These are phyloP conservation scores for Nanorana parkeri DNA, from an alignment of 2,113 vertebrate species.

Conservation along the genomic window DNA sequence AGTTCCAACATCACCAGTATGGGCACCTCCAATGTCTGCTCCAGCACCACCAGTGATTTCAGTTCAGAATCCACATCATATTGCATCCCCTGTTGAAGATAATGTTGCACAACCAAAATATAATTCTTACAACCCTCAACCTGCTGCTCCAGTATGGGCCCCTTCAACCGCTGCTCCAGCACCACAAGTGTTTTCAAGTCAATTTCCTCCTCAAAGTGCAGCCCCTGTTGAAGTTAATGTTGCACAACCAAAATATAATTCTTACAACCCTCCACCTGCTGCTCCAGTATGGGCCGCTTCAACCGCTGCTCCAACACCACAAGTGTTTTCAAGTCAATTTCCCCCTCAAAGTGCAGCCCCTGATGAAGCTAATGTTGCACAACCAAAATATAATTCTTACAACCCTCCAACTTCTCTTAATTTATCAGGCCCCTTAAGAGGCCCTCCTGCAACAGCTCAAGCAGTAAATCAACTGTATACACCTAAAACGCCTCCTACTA, in stretches of 20 bases:
- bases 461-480: conserved; percentile 70
- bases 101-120: no score
- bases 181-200: conserved; percentile 63
- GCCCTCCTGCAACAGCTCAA: conserved; percentile 73
- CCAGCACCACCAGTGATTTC: conserved; percentile 67
- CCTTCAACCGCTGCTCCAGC: conserved; percentile 69
- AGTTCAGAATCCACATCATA: no score
- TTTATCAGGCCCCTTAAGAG: conserved; percentile 74
- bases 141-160: conserved; percentile 81
- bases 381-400: conserved; percentile 75
- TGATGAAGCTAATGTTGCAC: conserved; percentile 67
- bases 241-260: no score
- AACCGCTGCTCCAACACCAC: conserved; percentile 36
- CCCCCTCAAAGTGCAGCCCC: conserved; percentile 72
- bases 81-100: no score
- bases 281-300: conserved; percentile 69
- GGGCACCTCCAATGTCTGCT: conserved; percentile 76
- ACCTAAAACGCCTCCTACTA: conserved; percentile 73
- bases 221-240: no score
- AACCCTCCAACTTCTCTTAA: conserved; percentile 70
- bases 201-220: no score
- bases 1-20: conserved; percentile 81
- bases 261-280: background rate
- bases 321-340: conserved; percentile 77
- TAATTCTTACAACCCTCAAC: no score